Evolutionary conservation across 2,797 vertebrate genomes (phyloP).

Genomic region (Channallabes apus): DNA sequence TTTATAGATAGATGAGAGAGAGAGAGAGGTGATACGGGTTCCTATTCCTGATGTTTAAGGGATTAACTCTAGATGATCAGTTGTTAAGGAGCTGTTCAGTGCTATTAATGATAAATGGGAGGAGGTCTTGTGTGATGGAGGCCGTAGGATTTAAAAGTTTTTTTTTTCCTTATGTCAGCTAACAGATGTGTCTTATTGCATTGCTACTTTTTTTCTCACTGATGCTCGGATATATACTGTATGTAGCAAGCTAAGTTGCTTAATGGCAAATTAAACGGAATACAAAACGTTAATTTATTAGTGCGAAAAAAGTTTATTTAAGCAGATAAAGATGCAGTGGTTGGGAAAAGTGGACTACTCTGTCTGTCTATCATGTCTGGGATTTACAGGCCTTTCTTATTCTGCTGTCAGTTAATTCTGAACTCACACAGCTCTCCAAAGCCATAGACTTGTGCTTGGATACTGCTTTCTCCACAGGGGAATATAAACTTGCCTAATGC

Average conservation of each 20-base stretch:
- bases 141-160: no score
- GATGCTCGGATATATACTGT: neutral
- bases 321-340: neutral
- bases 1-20: no score
- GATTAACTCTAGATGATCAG: no score
- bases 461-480: no score
- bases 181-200: neutral
- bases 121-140: no score
- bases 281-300: neutral
- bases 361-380: neutral
- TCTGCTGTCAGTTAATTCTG: neutral
- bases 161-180: no score
- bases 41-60: no score
- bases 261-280: neutral
- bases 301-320: neutral
- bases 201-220: neutral
- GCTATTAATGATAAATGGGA: no score
- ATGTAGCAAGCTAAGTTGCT: neutral
- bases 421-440: neutral
- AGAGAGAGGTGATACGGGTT: no score
- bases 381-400: neutral
- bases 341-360: neutral
- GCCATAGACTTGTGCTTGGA: no score
- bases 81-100: no score
- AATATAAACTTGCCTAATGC: no score